Conservation (phyloP, 1,140 invertebrate genomes). For the Diuraphis noxia region DNA sequence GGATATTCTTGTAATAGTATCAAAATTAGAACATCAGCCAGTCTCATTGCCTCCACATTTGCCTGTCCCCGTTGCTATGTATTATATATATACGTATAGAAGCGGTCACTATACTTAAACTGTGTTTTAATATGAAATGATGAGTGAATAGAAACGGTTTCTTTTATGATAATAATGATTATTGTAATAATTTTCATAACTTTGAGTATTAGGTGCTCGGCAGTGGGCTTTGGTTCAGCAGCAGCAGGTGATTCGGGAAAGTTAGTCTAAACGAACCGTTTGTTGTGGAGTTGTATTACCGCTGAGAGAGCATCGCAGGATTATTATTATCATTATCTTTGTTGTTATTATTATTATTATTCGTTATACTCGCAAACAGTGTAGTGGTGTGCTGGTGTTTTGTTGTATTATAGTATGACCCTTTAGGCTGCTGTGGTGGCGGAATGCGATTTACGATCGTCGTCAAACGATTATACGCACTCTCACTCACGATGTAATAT, state of each 20-base stretch:
- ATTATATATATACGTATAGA: background rate
- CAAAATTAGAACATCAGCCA: background rate
- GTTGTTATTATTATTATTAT: conserved; percentile 4
- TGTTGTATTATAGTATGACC: background rate
- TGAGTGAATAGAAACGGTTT: background rate
- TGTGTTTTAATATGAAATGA: background rate
- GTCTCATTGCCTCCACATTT: background rate
- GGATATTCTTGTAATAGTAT: background rate
- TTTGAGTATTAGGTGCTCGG: background rate
- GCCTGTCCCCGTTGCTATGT: background rate
- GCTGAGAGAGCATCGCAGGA: background rate
- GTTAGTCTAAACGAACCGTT: background rate
- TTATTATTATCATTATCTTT: conserved; percentile 19
- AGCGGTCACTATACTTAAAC: background rate
- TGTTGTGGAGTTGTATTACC: background rate
- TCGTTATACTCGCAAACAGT: background rate
- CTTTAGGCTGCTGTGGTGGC: background rate
- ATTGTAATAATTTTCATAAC: background rate
- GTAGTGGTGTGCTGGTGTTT: background rate
- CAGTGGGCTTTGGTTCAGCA: background rate
- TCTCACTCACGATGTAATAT: background rate
- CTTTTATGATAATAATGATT: background rate
- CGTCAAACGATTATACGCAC: conserved; percentile 10
- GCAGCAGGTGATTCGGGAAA: background rate
- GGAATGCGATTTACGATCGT: conserved; percentile 6